These are phyloP conservation scores for Holothuria glaberrima DNA, from an alignment of 35 echinoderm and acorn worm species.

Conservation along the genomic window DNA sequence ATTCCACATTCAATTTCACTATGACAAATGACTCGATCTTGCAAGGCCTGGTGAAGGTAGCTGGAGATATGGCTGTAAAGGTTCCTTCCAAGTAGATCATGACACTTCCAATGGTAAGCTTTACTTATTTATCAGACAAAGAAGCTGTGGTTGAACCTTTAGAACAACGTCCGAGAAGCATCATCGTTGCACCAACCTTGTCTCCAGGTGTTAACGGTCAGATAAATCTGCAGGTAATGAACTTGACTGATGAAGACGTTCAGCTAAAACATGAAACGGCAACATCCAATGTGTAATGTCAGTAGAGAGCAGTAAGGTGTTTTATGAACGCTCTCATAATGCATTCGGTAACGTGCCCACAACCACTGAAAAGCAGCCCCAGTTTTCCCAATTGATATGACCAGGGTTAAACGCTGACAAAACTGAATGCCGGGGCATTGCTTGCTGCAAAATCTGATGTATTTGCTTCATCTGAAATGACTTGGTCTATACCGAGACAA, in stretches of 20 bases:
- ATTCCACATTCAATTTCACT: not conserved
- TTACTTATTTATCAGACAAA: not conserved
- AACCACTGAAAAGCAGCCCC: not conserved
- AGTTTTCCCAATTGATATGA: not conserved
- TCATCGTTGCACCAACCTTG: constrained; percentile 10
- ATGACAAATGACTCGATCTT: not conserved
- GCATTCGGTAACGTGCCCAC: not conserved
- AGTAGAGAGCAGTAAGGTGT: not conserved
- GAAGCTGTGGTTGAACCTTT: constrained; percentile 51
- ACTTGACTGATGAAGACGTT: constrained; percentile 7
- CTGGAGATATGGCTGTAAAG: not conserved
- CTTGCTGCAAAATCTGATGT: not conserved
- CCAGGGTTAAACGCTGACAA: not conserved
- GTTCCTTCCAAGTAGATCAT: not conserved
- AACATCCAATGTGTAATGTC: not conserved
- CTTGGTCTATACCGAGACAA: not conserved
- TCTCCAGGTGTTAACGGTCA: not conserved
- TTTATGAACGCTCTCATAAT: not conserved
- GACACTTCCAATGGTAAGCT: not conserved
- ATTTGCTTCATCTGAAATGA: constrained; percentile 16
- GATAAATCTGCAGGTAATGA: constrained; percentile 21
- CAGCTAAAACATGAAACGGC: not conserved
- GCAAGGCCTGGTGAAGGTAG: constrained; percentile 23
- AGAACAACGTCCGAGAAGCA: not conserved
- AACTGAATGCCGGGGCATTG: not conserved